Base-by-base conservation (phyloP, 2,888 invertebrate species). In the Eupithecia inturbata region DNA sequence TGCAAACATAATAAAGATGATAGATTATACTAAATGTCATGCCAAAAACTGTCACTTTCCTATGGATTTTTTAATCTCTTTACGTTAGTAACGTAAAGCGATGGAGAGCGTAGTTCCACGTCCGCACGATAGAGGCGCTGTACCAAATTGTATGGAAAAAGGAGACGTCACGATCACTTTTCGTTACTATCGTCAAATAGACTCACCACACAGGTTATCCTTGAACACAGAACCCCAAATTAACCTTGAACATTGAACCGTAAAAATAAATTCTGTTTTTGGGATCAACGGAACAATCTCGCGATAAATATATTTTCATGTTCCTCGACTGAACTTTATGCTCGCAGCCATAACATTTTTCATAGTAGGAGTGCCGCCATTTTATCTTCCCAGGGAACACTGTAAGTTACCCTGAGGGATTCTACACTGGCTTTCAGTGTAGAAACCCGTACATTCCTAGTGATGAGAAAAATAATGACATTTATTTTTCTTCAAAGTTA, bases 221-320 rank as follows among this genome's bases (percentile, higher is more conserved):
- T 49, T 49, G 22, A 53, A 49, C 0, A 22, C 22, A 22, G 10
- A 39, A 53, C 53, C 57, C 57, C 0, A 26, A 26, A 57, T 53
- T 33, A 33, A 36, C 63, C 33, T 36, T 64, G 63, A 33, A 33
- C 63, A 16, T 31, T 31, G 31, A 60, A 60, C 60, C 60, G 28
- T 67, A 45, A 67, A 31, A 33, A n/a, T 33, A 22, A 64, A 22
- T 53, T 68, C 53, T 53, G 19, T 33, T 68, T 64, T 64, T 64
- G 36, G 45, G 67, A 49, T 67, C 12, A 31, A 45, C 19, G 33
- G 63, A 64, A 36, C 63, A 64, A 64, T 64, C 63, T 64, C 36
- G 33, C n/a, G 33, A 64, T 33, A 33, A 64, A 64, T 22, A 64
- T 64, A n/a, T 36, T 64, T 64, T 36, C 63, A 64, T 36, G 63